Conservation (phyloP, 2,797 vertebrate genomes). For the Alca torda region DNA sequence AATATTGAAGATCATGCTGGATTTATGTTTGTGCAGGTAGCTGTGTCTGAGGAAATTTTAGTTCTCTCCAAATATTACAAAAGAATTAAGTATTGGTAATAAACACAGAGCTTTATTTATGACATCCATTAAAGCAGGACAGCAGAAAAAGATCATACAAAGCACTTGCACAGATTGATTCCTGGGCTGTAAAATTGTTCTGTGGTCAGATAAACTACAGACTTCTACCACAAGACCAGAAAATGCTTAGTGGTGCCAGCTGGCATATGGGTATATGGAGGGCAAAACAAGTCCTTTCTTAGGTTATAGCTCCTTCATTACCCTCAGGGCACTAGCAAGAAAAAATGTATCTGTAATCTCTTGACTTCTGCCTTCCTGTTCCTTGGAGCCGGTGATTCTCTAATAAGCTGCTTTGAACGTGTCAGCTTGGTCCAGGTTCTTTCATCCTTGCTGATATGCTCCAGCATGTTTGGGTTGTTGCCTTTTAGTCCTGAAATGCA, state of each 20-base stretch:
- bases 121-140: not conserved
- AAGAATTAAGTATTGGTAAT: not conserved
- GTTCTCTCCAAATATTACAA: not conserved
- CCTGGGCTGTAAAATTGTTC: constrained; percentile 10
- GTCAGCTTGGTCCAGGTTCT: not conserved
- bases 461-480: rapidly evolving
- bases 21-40: constrained; percentile 14
- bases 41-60: not conserved
- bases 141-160: not conserved
- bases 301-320: not conserved
- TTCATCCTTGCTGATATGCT: not conserved
- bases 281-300: not conserved
- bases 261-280: not conserved
- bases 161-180: constrained; percentile 24
- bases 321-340: not conserved
- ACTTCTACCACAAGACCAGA: not conserved
- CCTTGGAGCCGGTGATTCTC: not conserved
- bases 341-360: not conserved
- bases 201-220: not conserved
- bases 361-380: not conserved
- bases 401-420: not conserved
- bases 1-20: not conserved
- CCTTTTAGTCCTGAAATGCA: not conserved
- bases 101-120: constrained; percentile 37
- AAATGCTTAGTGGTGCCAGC: not conserved